Evolutionary conservation across 1,140 invertebrate species (phyloP).

Genomic region (Cotesia chilonis): DNA sequence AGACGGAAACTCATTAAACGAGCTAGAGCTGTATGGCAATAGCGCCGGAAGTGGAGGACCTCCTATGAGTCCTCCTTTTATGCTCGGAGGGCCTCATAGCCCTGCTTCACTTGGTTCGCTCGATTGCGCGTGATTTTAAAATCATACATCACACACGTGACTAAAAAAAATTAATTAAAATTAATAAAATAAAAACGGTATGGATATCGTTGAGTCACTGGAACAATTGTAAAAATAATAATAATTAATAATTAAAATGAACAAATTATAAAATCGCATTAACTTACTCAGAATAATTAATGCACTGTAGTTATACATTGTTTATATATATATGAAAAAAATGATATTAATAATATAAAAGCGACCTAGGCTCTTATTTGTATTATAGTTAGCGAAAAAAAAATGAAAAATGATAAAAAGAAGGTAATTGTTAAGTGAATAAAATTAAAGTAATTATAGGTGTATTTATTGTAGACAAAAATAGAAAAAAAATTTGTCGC

Average conservation of each 20-base stretch:
- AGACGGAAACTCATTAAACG: slow-evolving; percentile 58
- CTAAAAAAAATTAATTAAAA: not conserved
- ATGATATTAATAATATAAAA: slow-evolving; percentile 11
- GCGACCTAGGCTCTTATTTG: not conserved
- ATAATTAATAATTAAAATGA: no score
- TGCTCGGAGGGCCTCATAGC: slow-evolving; percentile 62
- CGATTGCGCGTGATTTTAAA: slow-evolving; percentile 62
- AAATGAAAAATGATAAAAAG: not conserved
- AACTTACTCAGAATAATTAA: no score
- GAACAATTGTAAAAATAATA: no score
- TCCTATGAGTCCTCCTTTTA: slow-evolving; percentile 63
- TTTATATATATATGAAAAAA: slow-evolving; percentile 1
- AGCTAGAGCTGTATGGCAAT: slow-evolving; percentile 63
- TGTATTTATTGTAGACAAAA: slow-evolving; percentile 8
- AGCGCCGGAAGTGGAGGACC: slow-evolving; percentile 62
- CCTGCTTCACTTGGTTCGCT: slow-evolving; percentile 61
- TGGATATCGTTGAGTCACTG: no score
- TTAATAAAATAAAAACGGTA: no score
- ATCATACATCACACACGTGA: slow-evolving; percentile 3
- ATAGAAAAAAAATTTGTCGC: not conserved
- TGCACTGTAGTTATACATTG: slow-evolving; percentile 1
- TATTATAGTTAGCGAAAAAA: slow-evolving; percentile 8
- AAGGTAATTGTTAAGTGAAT: no score
- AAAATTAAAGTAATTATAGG: not conserved
- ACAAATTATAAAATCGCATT: no score